Evolutionary conservation across 2,113 vertebrate genomes (phyloP).

Genomic region (Calypte anna): DNA sequence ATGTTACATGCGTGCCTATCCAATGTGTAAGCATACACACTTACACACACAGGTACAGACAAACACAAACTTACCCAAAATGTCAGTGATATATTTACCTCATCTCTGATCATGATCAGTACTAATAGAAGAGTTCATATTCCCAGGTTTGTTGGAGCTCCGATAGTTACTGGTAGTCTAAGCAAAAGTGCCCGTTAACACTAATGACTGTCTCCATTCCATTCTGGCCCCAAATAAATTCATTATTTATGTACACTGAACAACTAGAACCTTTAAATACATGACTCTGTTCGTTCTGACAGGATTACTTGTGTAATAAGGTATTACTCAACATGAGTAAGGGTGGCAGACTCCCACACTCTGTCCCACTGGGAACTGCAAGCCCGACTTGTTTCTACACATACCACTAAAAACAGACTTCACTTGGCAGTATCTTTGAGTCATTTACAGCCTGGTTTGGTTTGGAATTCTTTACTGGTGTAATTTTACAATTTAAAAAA

Average conservation of each 20-base stretch:
- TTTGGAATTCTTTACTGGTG: slow-evolving; percentile 47
- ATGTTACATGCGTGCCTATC: accelerated
- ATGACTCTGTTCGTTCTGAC: slow-evolving; percentile 14
- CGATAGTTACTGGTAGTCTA: not conserved
- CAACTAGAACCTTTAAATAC: slow-evolving; percentile 22
- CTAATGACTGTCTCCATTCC: not conserved
- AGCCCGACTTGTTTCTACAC: slow-evolving; percentile 65
- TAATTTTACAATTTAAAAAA: not conserved
- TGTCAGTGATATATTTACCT: not conserved
- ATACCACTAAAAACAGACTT: slow-evolving; percentile 64
- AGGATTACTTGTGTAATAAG: slow-evolving; percentile 61
- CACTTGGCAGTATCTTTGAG: slow-evolving; percentile 47
- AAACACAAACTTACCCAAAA: not conserved
- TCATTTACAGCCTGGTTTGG: slow-evolving; percentile 56
- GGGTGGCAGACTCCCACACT: slow-evolving; percentile 64
- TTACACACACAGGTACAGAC: accelerated
- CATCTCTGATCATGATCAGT: not conserved
- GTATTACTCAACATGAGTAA: slow-evolving; percentile 70
- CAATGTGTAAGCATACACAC: not conserved
- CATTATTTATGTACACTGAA: not conserved
- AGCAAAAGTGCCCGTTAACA: not conserved
- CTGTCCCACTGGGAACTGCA: slow-evolving; percentile 67
- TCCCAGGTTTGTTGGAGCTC: not conserved
- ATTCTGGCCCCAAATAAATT: not conserved
- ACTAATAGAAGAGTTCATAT: not conserved